Evolutionary conservation across 2,888 invertebrate species (phyloP), one percentile per base, ranked within the genome.

Genomic region (Phortica magna): DNA sequence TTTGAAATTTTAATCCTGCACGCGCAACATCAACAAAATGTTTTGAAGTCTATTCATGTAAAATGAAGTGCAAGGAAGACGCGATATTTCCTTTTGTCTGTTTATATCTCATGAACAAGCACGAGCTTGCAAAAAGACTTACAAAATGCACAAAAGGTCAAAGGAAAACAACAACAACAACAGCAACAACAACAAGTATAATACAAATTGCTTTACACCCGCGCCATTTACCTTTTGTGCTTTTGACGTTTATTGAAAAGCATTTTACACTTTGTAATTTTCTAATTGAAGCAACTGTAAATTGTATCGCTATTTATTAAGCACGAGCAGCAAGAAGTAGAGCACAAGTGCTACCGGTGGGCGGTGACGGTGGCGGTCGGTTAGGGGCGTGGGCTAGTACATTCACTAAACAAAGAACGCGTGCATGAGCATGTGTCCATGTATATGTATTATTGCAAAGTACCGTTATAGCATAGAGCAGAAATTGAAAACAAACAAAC

Each of bases 281-380:
- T 77, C 79, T 81, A 79, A 82, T 81, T 80, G 80, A 80, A 74
- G 70, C 31, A 84, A 83, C 83, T 83, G 85, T 83, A 76, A 84
- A 83, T 85, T 83, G 80, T 76, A 76, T 76, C 76, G 73, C 78
- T 80, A 78, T 77, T 85, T 81, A 84, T 79, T 83, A 78, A 73
- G 39, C 2, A 14, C 22, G 61, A 10, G 22, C 19, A 10, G 17
- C 61, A 61, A n/a, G n/a, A 12, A 61, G 10, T 10, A 19, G 61
- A n/a, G 22, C 61, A 22, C n/a, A n/a, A n/a, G n/a, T n/a, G n/a
- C n/a, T n/a, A n/a, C n/a, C n/a, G n/a, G n/a, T n/a, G n/a, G n/a
- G n/a, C n/a, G n/a, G n/a, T n/a, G n/a, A n/a, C n/a, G n/a, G n/a
- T n/a, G n/a, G n/a, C n/a, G n/a, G n/a, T n/a, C n/a, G n/a, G n/a